phyloP scores from a whole-genome alignment of 2,888 invertebrate species.

The Dione vanillae region DNA sequence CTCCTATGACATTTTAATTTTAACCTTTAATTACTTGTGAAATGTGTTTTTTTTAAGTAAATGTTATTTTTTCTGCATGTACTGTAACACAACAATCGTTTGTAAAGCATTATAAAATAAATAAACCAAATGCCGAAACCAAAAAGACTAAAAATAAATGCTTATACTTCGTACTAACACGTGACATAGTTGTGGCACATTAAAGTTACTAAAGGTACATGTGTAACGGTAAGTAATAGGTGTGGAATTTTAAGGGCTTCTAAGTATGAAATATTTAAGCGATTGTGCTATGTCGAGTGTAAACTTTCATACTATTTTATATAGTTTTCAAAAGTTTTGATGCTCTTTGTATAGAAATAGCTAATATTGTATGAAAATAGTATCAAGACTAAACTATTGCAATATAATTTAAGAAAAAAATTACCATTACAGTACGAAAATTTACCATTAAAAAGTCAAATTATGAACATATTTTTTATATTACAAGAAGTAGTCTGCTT shows the following conservation, averaged over 20 bases:
- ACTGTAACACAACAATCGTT: no score
- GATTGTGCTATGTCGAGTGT: slow-evolving; percentile 14
- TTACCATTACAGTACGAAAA: no score
- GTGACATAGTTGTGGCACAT: slow-evolving; percentile 12
- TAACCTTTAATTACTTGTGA: no score
- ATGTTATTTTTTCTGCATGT: no score
- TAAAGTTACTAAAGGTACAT: slow-evolving; percentile 3
- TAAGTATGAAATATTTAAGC: slow-evolving; percentile 26
- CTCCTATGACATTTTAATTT: no score
- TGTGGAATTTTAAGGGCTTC: slow-evolving; percentile 23
- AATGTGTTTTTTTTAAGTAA: no score
- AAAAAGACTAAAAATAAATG: background rate
- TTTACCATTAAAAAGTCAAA: no score
- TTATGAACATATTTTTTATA: no score
- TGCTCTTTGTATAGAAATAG: background rate
- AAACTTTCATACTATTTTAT: slow-evolving; percentile 2
- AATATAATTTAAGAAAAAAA: no score
- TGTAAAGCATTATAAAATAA: no score
- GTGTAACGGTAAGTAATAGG: slow-evolving; percentile 17
- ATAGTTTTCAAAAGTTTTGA: background rate
- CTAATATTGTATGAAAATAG: background rate
- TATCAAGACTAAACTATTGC: background rate
- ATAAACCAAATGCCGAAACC: background rate
- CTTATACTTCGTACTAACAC: background rate
- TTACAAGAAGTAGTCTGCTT: no score